These are phyloP conservation scores for Canis aureus DNA, from an alignment of 2,113 vertebrate genomes.

Conservation along the genomic window DNA sequence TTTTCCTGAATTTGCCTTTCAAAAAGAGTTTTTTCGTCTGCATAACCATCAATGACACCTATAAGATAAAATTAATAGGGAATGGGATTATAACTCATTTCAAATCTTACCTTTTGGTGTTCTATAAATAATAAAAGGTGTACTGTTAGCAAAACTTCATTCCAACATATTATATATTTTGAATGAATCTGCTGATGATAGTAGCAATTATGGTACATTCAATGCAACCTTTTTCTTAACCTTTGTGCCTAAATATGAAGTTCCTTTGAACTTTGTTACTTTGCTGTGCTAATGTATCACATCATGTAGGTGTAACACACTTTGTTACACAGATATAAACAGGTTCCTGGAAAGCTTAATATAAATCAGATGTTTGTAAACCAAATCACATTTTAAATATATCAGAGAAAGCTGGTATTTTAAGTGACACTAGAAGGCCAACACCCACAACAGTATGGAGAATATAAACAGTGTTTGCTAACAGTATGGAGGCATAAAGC, in stretches of 20 bases:
- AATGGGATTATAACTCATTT: conserved; percentile 38
- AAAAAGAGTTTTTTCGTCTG: conserved; percentile 92
- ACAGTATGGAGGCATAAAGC: neutral
- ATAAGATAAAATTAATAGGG: conserved; percentile 48
- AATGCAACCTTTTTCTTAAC: neutral
- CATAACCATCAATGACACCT: conserved; percentile 97
- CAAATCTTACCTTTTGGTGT: conserved; percentile 29
- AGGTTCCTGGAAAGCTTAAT: conserved; percentile 48
- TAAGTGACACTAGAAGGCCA: conserved; percentile 40
- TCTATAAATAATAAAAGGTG: conserved; percentile 20
- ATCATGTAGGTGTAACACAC: neutral
- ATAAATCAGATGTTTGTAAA: conserved; percentile 53
- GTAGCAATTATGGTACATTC: neutral
- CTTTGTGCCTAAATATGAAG: conserved; percentile 1
- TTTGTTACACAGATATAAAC: conserved; percentile 37
- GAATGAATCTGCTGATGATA: neutral
- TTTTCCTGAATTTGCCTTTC: conserved; percentile 94
- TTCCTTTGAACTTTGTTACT: conserved; percentile 51
- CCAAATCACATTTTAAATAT: conserved; percentile 44
- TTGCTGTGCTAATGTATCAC: neutral
- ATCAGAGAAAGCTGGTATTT: conserved; percentile 25
- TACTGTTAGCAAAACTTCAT: conserved; percentile 24
- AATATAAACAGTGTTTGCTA: neutral
- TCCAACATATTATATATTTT: neutral
- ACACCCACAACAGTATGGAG: neutral